Conservation (phyloP, 2,888 invertebrate genomes). For the Petrolisthes cinctipes region DNA sequence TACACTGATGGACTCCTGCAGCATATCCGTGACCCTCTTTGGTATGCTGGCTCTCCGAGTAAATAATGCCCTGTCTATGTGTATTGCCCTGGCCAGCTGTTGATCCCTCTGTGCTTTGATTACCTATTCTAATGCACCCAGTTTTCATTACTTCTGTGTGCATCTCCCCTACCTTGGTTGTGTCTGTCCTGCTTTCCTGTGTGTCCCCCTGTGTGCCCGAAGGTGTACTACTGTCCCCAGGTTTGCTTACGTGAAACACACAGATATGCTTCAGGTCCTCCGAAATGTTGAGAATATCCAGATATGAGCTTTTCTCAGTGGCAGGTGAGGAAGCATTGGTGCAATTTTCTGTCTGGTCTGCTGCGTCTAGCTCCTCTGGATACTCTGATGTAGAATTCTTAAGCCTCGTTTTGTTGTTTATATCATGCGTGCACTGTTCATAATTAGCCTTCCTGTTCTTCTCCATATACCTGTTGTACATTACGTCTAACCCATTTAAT, state of each 20-base stretch:
- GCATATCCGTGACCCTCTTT: too few relatives aligned
- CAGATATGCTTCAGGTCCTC: constrained; percentile 50
- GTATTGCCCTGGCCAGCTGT: too few relatives aligned
- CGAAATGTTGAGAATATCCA: constrained; percentile 44
- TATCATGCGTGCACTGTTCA: not conserved
- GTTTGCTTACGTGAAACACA: constrained; percentile 40
- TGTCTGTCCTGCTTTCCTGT: too few relatives aligned
- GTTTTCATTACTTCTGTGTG: too few relatives aligned
- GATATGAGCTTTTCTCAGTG: constrained; percentile 28
- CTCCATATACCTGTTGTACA: constrained; percentile 37
- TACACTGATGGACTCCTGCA: too few relatives aligned
- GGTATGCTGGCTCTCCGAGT: too few relatives aligned
- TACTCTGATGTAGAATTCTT: too few relatives aligned
- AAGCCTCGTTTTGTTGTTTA: not conserved
- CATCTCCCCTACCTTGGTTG: too few relatives aligned
- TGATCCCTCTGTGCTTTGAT: too few relatives aligned
- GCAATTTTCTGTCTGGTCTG: not conserved
- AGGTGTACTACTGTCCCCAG: not conserved
- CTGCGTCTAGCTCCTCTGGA: not conserved
- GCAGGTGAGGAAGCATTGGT: not conserved
- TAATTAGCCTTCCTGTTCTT: not conserved
- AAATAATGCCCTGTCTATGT: too few relatives aligned
- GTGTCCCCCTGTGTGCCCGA: too few relatives aligned
- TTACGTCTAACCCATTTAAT: constrained; percentile 25
- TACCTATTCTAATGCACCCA: too few relatives aligned